A percentile compares a stretch with the other conserved stretches of the same genome.
These are phyloP conservation scores for Aspiorhynchus laticeps DNA, from an alignment of 2,113 vertebrate species.

Conservation along the genomic window DNA sequence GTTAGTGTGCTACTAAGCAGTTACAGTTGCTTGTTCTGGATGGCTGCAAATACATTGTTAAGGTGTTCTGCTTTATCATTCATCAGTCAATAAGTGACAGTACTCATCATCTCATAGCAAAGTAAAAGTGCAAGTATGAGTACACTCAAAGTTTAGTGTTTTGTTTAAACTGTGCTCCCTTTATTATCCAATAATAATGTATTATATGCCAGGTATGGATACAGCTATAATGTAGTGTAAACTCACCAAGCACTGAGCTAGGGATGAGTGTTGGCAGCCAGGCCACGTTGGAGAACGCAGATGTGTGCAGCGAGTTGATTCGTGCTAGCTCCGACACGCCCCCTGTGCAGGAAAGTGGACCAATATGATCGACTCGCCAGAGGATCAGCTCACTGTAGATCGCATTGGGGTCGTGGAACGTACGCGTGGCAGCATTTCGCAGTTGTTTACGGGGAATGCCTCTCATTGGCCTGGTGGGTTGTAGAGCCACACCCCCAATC, in stretches of 20 bases:
- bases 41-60: background rate
- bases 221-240: background rate
- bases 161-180: background rate
- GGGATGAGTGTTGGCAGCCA: slow-evolving; percentile 98
- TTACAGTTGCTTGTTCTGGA: background rate
- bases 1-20: background rate
- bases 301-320: slow-evolving; percentile 96
- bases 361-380: slow-evolving; percentile 98
- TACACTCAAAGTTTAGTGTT: no score
- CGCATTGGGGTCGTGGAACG: slow-evolving; percentile 96
- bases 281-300: slow-evolving; percentile 96
- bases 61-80: background rate
- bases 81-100: background rate
- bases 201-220: background rate
- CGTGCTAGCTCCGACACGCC: slow-evolving; percentile 96
- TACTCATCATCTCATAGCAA: no score
- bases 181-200: background rate
- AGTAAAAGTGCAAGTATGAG: background rate
- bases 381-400: slow-evolving; percentile 98
- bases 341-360: slow-evolving; percentile 94
- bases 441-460: slow-evolving; percentile 78
- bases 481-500: slow-evolving; percentile 60
- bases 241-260: slow-evolving; percentile 95
- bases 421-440: slow-evolving; percentile 91
- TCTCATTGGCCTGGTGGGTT: slow-evolving; percentile 72